phyloP scores from a whole-genome alignment of 2,797 vertebrate species.

The Phalloptychus januarius region DNA sequence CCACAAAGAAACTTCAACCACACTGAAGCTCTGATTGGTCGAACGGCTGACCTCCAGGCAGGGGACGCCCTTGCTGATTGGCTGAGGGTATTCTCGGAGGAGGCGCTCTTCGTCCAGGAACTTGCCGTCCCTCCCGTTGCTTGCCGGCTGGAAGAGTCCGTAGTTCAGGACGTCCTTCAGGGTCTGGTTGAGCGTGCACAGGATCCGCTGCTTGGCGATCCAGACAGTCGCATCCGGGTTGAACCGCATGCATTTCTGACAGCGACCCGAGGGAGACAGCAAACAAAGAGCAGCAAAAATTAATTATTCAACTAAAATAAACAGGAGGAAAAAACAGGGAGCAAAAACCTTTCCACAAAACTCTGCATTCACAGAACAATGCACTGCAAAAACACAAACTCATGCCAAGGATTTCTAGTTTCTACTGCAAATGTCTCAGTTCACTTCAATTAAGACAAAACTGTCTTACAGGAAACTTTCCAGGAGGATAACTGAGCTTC shows the following conservation, averaged over 20 bases:
- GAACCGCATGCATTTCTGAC: constrained; percentile 93
- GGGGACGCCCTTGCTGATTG: constrained; percentile 86
- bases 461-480: too few species aligned
- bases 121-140: constrained; percentile 88
- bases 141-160: constrained; percentile 92
- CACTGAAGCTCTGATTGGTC: background rate
- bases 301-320: background rate
- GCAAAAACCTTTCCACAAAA: background rate
- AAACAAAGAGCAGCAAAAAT: constrained; percentile 8
- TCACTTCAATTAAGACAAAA: too few species aligned
- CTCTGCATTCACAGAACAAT: constrained; percentile 7
- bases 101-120: constrained; percentile 94
- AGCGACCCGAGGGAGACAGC: background rate
- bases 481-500: too few species aligned
- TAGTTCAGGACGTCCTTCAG: constrained; percentile 96
- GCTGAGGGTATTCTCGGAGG: constrained; percentile 91
- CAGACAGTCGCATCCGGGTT: constrained; percentile 91
- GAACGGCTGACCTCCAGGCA: constrained; percentile 85
- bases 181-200: constrained; percentile 92
- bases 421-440: too few species aligned
- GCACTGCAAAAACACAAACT: constrained; percentile 2
- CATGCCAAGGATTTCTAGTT: too few species aligned
- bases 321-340: background rate
- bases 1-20: background rate
- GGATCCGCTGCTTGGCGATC: constrained; percentile 92